phyloP scores from a whole-genome alignment of 2,113 vertebrate genomes.

The Melanerpes formicivorus region DNA sequence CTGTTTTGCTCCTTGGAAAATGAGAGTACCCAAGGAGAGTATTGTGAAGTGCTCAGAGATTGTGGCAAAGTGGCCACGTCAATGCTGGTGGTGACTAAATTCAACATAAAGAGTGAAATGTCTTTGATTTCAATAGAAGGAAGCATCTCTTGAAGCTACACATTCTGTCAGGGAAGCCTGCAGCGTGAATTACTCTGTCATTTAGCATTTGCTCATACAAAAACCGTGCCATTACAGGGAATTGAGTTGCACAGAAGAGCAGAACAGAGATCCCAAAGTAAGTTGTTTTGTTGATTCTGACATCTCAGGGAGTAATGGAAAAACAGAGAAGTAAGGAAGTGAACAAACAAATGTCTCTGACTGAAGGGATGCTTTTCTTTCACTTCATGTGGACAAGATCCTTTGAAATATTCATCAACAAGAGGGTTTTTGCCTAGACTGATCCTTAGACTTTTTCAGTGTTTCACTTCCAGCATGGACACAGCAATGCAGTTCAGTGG shows the following conservation, averaged over 20 bases:
- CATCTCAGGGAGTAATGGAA: not conserved
- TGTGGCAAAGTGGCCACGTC: not conserved
- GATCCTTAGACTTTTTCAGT: not conserved
- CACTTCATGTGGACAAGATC: not conserved
- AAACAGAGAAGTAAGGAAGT: not conserved
- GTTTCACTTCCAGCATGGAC: not conserved
- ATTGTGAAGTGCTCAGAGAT: not conserved
- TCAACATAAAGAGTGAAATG: not conserved
- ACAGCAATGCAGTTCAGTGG: not conserved
- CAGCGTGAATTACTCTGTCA: conserved; percentile 35
- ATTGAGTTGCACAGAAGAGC: not conserved
- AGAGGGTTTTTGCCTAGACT: not conserved
- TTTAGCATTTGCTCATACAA: conserved; percentile 12
- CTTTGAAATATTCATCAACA: not conserved
- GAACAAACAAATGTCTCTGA: not conserved
- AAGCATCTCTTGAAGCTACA: not conserved
- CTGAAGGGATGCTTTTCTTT: not conserved
- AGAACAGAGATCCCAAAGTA: not conserved
- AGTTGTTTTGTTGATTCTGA: not conserved
- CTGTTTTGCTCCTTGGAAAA: not conserved
- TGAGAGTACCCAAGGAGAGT: not conserved
- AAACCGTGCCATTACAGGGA: not conserved
- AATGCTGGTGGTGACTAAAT: not conserved
- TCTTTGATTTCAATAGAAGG: not conserved
- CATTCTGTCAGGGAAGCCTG: conserved; percentile 19